These are phyloP conservation scores for Dromius quadrimaculatus DNA, from an alignment of 2,888 invertebrate species.

Conservation along the genomic window DNA sequence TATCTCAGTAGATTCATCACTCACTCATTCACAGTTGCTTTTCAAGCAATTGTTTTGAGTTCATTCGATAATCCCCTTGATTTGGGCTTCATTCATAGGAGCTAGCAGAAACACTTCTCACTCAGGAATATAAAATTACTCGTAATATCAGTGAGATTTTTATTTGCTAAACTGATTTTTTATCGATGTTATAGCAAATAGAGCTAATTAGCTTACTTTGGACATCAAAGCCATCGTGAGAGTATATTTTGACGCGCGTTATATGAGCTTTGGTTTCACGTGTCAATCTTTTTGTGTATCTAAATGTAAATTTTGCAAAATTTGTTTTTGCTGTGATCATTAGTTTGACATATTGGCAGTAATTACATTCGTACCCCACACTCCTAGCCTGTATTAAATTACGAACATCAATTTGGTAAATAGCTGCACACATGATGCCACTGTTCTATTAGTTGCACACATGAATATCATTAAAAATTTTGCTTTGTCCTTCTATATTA, in stretches of 20 bases:
- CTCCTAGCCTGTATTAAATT: constrained; percentile 40
- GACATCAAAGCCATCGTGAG: constrained; percentile 34
- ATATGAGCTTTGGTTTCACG: constrained; percentile 33
- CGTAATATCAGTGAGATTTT: no score
- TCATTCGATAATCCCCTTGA: no score
- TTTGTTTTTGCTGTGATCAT: constrained; percentile 50
- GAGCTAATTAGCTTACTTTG: constrained; percentile 40
- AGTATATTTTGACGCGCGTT: constrained; percentile 37
- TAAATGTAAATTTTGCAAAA: constrained; percentile 51
- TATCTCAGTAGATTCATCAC: no score
- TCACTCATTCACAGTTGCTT: no score
- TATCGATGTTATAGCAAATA: constrained; percentile 3
- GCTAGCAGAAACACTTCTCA: no score
- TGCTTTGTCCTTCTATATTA: not conserved
- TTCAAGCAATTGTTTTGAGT: no score
- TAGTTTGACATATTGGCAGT: constrained; percentile 50
- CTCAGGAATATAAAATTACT: no score
- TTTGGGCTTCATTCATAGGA: no score
- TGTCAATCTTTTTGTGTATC: constrained; percentile 45
- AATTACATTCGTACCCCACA: constrained; percentile 49
- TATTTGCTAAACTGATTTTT: no score
- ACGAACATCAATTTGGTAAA: constrained; percentile 46
- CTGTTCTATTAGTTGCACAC: constrained; percentile 23
- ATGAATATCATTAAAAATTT: constrained; percentile 16
- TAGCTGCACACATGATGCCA: constrained; percentile 16